A percentile compares a stretch with the other conserved stretches of the same genome.
phyloP scores from a whole-genome alignment of 2,113 vertebrate genomes.

The Ceyx margarethae region DNA sequence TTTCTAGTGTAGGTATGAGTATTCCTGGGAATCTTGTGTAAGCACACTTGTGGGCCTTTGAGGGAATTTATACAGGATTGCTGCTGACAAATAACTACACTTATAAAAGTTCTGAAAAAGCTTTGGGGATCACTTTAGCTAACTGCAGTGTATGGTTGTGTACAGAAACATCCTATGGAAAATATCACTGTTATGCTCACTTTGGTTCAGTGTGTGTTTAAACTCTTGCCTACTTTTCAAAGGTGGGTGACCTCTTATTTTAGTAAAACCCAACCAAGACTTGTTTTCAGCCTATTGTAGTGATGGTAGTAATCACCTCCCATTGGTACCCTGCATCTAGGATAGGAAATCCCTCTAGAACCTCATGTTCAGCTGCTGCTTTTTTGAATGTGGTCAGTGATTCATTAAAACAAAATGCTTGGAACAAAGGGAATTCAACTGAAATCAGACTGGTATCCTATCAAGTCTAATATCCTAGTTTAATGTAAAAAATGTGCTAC shows the following conservation, averaged over 20 bases:
- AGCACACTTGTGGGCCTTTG: neutral
- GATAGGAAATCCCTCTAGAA: neutral
- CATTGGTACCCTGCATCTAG: neutral
- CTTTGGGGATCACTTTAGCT: neutral
- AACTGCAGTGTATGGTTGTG: neutral
- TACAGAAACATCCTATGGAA: neutral
- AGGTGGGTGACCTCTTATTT: neutral
- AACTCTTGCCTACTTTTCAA: neutral
- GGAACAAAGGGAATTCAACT: neutral
- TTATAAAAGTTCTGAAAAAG: neutral
- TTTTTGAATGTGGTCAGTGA: neutral
- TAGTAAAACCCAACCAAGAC: neutral
- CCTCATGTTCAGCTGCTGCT: neutral
- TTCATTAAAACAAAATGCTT: neutral
- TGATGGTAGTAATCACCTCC: neutral
- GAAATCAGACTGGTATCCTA: neutral
- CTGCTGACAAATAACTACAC: neutral
- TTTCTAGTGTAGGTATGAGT: neutral
- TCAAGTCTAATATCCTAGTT: constrained; percentile 5
- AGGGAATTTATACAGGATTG: neutral
- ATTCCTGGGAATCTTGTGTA: neutral
- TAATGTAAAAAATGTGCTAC: neutral
- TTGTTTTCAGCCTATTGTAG: neutral
- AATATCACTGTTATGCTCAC: neutral
- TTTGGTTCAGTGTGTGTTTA: neutral